Evolutionary conservation across 2,797 vertebrate species (phyloP).

Genomic region (Heterohyrax brucei): DNA sequence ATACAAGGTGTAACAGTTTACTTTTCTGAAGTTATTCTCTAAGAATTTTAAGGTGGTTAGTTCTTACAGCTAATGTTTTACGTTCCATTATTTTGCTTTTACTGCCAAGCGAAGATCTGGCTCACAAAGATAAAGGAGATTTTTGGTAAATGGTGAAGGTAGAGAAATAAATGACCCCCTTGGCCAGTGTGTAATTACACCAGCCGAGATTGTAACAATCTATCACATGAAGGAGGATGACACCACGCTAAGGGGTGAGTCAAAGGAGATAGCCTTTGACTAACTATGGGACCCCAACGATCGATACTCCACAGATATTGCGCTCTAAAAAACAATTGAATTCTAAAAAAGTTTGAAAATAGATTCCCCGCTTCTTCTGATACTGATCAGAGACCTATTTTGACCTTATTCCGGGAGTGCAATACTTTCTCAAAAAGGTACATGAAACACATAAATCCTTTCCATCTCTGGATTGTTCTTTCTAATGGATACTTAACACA

Average conservation of each 20-base stretch:
- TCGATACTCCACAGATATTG: conserved; percentile 98
- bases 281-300: conserved; percentile 97
- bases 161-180: conserved; percentile 99
- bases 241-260: conserved; percentile 97
- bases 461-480: conserved; percentile 81
- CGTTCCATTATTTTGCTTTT: conserved; percentile 95
- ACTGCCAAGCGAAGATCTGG: conserved; percentile 96
- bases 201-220: conserved; percentile 98
- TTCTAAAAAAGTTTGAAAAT: conserved; percentile 97
- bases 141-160: conserved; percentile 98
- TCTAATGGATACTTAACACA: conserved; percentile 73
- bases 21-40: conserved; percentile 87
- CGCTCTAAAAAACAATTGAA: conserved; percentile 94
- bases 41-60: conserved; percentile 89
- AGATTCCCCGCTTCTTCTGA: conserved; percentile 95
- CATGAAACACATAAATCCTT: conserved; percentile 96
- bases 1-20: conserved; percentile 87
- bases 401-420: conserved; percentile 95
- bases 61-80: conserved; percentile 93
- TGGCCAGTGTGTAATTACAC: conserved; percentile 99
- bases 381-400: conserved; percentile 96
- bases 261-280: conserved; percentile 99
- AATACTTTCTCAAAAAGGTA: conserved; percentile 95
- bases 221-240: conserved; percentile 96
- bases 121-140: conserved; percentile 97